A percentile compares a stretch with the other conserved stretches of the same genome.
Conservation (phyloP, 2,113 vertebrate species). For the Ctenodactylus gundi region DNA sequence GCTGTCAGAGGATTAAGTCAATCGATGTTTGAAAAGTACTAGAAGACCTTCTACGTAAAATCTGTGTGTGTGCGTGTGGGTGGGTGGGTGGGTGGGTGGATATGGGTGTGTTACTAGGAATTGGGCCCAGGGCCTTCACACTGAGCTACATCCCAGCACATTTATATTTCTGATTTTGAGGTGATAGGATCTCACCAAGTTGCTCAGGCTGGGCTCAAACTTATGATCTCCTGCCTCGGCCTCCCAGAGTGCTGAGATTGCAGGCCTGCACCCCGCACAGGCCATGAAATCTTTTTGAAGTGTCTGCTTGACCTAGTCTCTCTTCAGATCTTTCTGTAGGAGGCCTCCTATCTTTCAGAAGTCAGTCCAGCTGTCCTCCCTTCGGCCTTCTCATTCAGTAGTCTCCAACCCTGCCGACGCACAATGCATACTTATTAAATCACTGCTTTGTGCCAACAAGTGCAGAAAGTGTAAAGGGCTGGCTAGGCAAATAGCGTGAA, state of each 20-base stretch:
- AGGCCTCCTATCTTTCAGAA: background rate
- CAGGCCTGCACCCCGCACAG: no score
- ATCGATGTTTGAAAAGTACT: constrained; percentile 3
- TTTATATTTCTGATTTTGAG: no score
- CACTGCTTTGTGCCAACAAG: background rate
- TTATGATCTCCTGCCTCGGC: no score
- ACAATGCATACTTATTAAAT: background rate
- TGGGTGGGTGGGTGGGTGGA: no score
- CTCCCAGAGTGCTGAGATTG: no score
- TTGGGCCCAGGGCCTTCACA: no score
- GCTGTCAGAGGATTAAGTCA: background rate
- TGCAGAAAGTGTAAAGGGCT: background rate
- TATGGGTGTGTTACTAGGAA: no score
- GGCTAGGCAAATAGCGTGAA: background rate
- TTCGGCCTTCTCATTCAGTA: background rate
- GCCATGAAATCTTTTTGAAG: background rate
- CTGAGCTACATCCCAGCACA: no score
- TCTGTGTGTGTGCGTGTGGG: no score
- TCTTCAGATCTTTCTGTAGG: background rate
- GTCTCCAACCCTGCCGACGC: background rate
- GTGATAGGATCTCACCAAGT: no score
- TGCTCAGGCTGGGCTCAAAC: no score
- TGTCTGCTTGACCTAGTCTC: background rate
- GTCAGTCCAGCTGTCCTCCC: background rate
- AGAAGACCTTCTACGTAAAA: background rate